These are phyloP conservation scores for Yponomeuta cagnagella DNA, from an alignment of 2,888 invertebrate species.

Conservation along the genomic window DNA sequence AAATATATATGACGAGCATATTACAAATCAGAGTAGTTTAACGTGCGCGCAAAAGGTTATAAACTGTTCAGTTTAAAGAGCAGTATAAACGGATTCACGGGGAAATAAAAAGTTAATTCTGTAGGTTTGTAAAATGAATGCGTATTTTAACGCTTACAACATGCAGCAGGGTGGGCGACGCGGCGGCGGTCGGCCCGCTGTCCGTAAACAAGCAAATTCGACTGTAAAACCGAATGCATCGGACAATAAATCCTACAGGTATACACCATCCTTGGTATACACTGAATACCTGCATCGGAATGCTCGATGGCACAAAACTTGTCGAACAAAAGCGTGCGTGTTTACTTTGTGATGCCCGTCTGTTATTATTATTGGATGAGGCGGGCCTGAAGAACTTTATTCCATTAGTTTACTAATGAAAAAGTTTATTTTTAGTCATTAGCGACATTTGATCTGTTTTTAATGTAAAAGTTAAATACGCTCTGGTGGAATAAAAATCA, in stretches of 20 bases:
- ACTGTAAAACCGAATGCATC: conserved; percentile 29
- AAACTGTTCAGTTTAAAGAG: conserved; percentile 39
- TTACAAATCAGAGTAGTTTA: not conserved
- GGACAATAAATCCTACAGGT: conserved; percentile 9
- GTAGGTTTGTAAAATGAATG: conserved; percentile 40
- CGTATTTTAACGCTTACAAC: conserved; percentile 43
- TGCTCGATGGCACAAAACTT: not conserved
- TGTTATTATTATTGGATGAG: not conserved
- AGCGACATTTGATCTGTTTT: not conserved
- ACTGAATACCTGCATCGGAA: conserved; percentile 5
- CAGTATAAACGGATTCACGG: conserved; percentile 43
- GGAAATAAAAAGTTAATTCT: conserved; percentile 48
- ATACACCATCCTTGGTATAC: not conserved
- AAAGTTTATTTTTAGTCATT: not conserved
- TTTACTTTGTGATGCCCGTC: not conserved
- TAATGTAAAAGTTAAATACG: too few relatives aligned
- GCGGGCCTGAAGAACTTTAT: not conserved
- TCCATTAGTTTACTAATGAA: not conserved
- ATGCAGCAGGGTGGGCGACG: conserved; percentile 24
- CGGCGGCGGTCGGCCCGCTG: conserved; percentile 24
- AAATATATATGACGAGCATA: not conserved
- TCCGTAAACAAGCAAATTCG: conserved; percentile 32
- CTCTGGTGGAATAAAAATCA: too few relatives aligned
- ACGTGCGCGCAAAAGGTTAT: not conserved
- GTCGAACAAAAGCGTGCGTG: conserved; percentile 1